Conservation (phyloP, 2,797 vertebrate genomes). For the Astyanax mexicanus region DNA sequence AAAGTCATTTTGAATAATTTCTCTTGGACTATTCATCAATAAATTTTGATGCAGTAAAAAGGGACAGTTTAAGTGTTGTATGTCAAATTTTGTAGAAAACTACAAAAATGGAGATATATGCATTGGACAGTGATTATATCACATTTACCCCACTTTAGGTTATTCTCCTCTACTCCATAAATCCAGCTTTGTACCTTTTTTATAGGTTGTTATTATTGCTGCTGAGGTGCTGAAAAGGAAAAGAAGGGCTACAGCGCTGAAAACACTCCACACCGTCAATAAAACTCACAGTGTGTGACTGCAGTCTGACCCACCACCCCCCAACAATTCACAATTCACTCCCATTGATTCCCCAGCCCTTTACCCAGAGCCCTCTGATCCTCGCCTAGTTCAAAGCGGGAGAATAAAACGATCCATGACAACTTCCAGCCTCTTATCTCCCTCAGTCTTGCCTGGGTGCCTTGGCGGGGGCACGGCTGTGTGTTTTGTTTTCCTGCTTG, state of each 20-base stretch:
- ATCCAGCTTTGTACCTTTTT: neutral
- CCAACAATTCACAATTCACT: conserved; percentile 73
- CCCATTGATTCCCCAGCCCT: conserved; percentile 78
- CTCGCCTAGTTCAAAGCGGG: conserved; percentile 77
- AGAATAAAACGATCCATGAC: conserved; percentile 74
- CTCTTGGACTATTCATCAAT: no score
- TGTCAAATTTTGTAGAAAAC: no score
- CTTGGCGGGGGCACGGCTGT: neutral
- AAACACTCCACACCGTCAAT: neutral
- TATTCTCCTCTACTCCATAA: neutral
- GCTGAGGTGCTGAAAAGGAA: neutral
- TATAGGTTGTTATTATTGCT: neutral
- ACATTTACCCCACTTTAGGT: neutral
- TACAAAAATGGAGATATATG: no score
- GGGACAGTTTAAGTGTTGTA: no score
- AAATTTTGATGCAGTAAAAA: no score
- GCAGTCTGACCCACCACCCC: neutral
- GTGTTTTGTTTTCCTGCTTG: conserved; percentile 60
- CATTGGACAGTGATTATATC: no score
- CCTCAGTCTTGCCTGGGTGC: conserved; percentile 16
- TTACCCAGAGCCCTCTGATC: conserved; percentile 76
- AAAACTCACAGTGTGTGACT: neutral
- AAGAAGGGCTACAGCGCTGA: neutral
- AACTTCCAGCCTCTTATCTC: conserved; percentile 68
- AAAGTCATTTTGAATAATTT: no score